These are phyloP conservation scores for Hipparchia semele DNA, from an alignment of 2,888 invertebrate genomes.

Conservation along the genomic window DNA sequence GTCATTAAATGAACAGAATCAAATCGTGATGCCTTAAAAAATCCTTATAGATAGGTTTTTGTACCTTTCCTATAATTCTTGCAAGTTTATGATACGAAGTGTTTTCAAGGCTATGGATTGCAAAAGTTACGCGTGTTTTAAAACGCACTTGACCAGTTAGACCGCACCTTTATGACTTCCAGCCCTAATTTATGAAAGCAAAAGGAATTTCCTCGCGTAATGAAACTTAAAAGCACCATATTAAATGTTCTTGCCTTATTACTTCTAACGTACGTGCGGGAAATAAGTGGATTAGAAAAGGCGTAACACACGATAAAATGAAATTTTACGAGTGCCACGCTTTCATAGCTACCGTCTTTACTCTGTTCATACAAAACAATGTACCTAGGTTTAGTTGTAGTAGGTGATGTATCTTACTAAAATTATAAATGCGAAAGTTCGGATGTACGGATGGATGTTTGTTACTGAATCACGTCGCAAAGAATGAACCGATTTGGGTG, in stretches of 20 bases:
- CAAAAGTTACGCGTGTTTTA: no score
- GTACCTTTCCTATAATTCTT: no score
- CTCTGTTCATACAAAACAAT: neutral
- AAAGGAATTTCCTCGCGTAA: neutral
- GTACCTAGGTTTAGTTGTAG: neutral
- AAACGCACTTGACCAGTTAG: no score
- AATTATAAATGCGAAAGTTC: no score
- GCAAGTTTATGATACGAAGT: no score
- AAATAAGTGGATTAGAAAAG: slow-evolving; percentile 16
- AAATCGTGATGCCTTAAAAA: neutral
- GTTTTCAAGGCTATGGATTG: no score
- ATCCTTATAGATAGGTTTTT: no score
- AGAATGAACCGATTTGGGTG: neutral
- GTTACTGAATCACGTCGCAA: no score
- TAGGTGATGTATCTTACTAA: neutral
- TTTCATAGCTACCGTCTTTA: slow-evolving; percentile 3
- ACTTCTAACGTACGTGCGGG: neutral
- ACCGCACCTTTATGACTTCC: no score
- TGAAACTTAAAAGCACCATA: slow-evolving; percentile 1
- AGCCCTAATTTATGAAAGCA: neutral
- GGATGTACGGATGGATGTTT: no score
- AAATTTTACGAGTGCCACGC: slow-evolving; percentile 6
- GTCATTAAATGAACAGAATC: neutral
- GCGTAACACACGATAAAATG: slow-evolving; percentile 11
- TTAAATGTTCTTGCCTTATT: neutral